Evolutionary conservation across 2,113 vertebrate species (phyloP).

Genomic region (Lates calcarifer): DNA sequence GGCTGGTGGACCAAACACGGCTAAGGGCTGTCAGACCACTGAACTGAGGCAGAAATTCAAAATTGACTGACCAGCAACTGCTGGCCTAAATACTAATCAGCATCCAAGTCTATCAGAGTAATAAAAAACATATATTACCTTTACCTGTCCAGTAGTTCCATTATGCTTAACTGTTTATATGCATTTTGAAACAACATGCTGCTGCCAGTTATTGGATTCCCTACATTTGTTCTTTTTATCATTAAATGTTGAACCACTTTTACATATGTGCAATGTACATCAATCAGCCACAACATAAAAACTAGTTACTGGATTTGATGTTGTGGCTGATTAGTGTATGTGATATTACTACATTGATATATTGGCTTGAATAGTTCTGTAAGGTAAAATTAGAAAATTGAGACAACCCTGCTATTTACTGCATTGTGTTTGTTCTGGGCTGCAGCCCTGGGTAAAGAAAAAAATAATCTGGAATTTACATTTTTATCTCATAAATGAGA

Average conservation of each 20-base stretch:
- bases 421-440: background rate
- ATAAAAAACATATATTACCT: too few species aligned
- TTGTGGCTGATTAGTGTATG: background rate
- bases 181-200: too few species aligned
- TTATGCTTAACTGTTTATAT: too few species aligned
- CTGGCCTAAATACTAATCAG: background rate
- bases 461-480: background rate
- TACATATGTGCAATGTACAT: too few species aligned
- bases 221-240: too few species aligned
- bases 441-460: background rate
- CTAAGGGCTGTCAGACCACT: background rate
- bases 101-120: too few species aligned
- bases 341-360: background rate
- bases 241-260: too few species aligned
- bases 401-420: background rate
- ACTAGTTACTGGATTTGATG: too few species aligned
- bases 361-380: background rate
- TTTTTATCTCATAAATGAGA: slow-evolving; percentile 26
- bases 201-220: too few species aligned
- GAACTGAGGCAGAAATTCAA: background rate
- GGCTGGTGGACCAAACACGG: background rate
- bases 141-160: too few species aligned
- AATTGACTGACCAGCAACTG: background rate
- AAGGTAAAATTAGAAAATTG: background rate
- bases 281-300: too few species aligned